Evolutionary conservation across 2,888 invertebrate species (phyloP).

Genomic region (Charanyca ferruginea): DNA sequence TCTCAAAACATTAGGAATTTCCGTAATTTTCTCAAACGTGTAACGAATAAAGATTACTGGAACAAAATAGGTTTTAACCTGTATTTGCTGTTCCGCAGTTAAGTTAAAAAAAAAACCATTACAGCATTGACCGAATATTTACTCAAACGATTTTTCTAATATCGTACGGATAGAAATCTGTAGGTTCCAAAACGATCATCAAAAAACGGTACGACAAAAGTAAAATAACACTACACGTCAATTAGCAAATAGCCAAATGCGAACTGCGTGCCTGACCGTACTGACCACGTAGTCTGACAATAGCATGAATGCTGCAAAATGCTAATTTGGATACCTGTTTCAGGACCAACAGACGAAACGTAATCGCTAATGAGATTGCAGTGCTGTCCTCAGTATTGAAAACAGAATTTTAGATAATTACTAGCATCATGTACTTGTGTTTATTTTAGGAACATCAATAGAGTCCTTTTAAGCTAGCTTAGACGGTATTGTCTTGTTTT

Average conservation of each 20-base stretch:
- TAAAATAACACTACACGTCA: constrained; percentile 16
- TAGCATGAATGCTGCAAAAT: constrained; percentile 21
- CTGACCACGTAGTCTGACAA: constrained; percentile 1
- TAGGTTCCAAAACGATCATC: not conserved
- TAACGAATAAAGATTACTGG: too few relatives aligned
- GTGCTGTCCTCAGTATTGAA: not conserved
- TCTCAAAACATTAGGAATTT: not conserved
- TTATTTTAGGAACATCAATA: too few relatives aligned
- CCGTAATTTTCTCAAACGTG: not conserved
- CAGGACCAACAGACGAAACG: constrained; percentile 26
- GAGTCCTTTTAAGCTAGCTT: too few relatives aligned
- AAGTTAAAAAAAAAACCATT: too few relatives aligned
- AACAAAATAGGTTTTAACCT: too few relatives aligned
- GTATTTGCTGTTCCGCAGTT: too few relatives aligned
- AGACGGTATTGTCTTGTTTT: too few relatives aligned
- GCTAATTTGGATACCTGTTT: constrained; percentile 27
- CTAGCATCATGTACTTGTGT: too few relatives aligned
- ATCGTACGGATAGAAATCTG: not conserved
- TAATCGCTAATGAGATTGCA: constrained; percentile 48
- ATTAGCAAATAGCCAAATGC: constrained; percentile 23
- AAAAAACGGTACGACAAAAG: not conserved
- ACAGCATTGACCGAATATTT: too few relatives aligned
- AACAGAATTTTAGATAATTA: not conserved
- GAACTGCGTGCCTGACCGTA: too few relatives aligned
- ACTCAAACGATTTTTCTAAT: not conserved